Base-by-base conservation (phyloP, 2,888 invertebrate species). In the Ophion ventricosus region DNA sequence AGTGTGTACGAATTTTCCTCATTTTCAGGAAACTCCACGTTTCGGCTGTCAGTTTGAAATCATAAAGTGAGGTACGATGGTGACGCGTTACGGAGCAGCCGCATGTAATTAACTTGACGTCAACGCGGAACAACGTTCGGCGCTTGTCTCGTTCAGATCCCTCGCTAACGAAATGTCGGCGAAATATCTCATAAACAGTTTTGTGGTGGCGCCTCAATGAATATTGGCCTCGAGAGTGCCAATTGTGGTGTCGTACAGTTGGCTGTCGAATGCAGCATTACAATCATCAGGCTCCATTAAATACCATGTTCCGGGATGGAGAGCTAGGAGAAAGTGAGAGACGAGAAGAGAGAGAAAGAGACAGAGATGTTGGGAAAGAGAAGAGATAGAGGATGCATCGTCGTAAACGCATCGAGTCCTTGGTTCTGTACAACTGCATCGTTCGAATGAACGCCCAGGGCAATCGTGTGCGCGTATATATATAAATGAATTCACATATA, bases 211-310 rank as follows among this genome's bases (percentile, higher is more conserved):
- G 23, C 25, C 29, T 64, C 4, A 26, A 66, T 25, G 40, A 57
- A 17, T 35, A 54, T 54, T 23, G 66, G n/a, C 40, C 66, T 66
- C 40, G 63, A 78, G 64, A 81, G 43, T 77, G 70, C 61, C 77
- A 84, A 77, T 84, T 80, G 74, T 66, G 76, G 74, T 66, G 76
- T 40, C 64, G 63, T 26, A 77, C 54, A 70, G 20, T 74, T 75
- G 64, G 49, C 74, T 74, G 77, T 54, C 80, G 84, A 81, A 78
- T 74, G 57, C 74, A 78, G 73, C 67, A 73, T 77, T 78, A 74
- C 84, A 54, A 57, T 35, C 76, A 54, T 54, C 76, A 63, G 54
- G 77, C 67, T 81, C 84, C 74, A 84, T 84, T 77, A 80, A 80
- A 66, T 83, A 69, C 56, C 43, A 49, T 69, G 63, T 49, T 49